Evolutionary conservation across 1,140 invertebrate species (phyloP).

Genomic region (Solenopsis fugax): DNA sequence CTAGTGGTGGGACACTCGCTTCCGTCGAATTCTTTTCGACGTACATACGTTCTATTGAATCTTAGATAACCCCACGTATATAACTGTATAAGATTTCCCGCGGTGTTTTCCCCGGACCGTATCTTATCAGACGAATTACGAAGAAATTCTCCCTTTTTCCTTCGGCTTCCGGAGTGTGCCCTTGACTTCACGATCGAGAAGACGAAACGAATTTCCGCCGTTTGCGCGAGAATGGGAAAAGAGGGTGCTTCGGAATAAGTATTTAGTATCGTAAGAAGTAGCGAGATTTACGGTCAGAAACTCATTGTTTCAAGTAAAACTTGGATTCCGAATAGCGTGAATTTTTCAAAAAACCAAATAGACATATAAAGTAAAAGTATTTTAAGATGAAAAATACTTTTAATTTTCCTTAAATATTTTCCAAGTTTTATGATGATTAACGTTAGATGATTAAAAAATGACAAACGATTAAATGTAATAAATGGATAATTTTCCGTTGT

Average conservation of each 20-base stretch:
- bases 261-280: background rate
- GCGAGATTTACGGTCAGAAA: background rate
- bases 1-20: background rate
- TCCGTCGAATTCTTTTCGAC: constrained; percentile 22
- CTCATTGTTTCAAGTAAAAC: background rate
- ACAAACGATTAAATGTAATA: background rate
- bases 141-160: background rate
- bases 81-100: constrained; percentile 47
- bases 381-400: background rate
- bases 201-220: constrained; percentile 8
- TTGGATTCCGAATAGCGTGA: background rate
- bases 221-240: background rate
- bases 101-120: background rate
- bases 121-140: background rate
- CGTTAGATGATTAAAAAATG: background rate
- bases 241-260: background rate
- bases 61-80: constrained; percentile 56
- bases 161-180: background rate
- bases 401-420: background rate
- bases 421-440: background rate
- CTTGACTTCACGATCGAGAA: background rate
- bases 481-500: background rate
- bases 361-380: background rate
- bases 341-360: background rate
- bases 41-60: constrained; percentile 47